Conservation (phyloP, 2,113 vertebrate species). For the Silurus glanis region DNA sequence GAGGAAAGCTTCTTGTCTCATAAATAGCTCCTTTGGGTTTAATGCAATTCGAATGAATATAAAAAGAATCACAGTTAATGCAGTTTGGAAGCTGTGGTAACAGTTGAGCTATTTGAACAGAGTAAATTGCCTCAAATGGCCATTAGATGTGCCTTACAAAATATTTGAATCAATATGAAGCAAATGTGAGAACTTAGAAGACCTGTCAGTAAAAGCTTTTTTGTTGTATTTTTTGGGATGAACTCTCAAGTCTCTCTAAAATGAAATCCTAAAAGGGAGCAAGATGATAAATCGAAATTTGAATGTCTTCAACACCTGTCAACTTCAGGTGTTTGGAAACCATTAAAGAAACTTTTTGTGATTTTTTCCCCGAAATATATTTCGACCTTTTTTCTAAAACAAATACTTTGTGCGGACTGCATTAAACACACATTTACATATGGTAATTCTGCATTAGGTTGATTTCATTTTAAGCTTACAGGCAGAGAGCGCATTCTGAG, state of each 20-base stretch:
- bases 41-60: constrained; percentile 3
- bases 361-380: background rate
- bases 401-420: constrained; percentile 29
- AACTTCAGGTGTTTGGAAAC: background rate
- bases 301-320: background rate
- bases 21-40: background rate
- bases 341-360: constrained; percentile 24
- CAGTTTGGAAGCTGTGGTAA: constrained; percentile 1
- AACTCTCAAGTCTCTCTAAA: background rate
- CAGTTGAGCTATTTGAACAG: background rate
- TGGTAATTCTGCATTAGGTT: constrained; percentile 47
- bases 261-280: background rate
- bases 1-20: constrained; percentile 1
- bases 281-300: constrained; percentile 16
- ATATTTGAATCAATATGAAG: background rate
- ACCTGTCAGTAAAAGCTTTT: background rate
- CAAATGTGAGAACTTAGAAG: background rate
- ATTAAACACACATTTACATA: constrained; percentile 47
- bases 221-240: background rate
- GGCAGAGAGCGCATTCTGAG: constrained; percentile 35
- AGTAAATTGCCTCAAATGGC: constrained; percentile 4
- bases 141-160: background rate
- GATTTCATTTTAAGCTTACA: constrained; percentile 43
- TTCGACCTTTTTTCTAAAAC: constrained; percentile 23
- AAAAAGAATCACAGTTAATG: constrained; percentile 14